Base-by-base conservation (phyloP, 2,888 invertebrate species). In the Caenorhabditis sp. region DNA sequence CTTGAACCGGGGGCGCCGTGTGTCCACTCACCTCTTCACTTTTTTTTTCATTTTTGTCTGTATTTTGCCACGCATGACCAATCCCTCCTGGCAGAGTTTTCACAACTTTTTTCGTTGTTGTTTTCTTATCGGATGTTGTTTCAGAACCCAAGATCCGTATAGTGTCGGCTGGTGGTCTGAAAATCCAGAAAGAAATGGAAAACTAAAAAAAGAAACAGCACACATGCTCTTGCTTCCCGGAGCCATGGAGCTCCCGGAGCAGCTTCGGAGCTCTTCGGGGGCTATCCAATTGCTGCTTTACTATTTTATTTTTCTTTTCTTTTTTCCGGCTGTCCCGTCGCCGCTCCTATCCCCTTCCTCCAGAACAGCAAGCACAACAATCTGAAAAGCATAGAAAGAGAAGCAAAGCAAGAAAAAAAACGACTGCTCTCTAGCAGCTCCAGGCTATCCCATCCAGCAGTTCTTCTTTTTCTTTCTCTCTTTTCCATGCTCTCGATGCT, bases 271-370 rank as follows among this genome's bases (percentile, higher is more conserved):
- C 66, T 56, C 66, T 47, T 44, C 44, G 74, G 59, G 51, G 76
- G 77, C 77, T 77, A 77, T 77, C 77, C 77, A 70, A 77, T 77
- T 80, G 74, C 74, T 74, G 80, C 80, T 80, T 80, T 80, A 74
- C 80, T 80, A 73, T 80, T 80, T 80, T 74, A 73, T 80, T 80
- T 80, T 80, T 80, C 73, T 80, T 80, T 73, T 44, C 31, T 73
- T 72, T 79, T 61, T 80, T 68, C 66, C 66, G 66, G 70, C 69
- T 41, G 75, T 54, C 44, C 76, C 47, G 44, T 70, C 61, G 69
- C 64, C 64, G 51, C 80, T 73, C 38, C 69, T 61, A 26, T 63
- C 44, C 63, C 35, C 56, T 66, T 61, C 59, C 76, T 76, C 51
- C 54, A 80, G 73, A 80, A 80, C 68, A 74, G 74, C 73, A 68